These are phyloP conservation scores for Pardalotus punctatus DNA, from an alignment of 2,113 vertebrate species.

Conservation along the genomic window DNA sequence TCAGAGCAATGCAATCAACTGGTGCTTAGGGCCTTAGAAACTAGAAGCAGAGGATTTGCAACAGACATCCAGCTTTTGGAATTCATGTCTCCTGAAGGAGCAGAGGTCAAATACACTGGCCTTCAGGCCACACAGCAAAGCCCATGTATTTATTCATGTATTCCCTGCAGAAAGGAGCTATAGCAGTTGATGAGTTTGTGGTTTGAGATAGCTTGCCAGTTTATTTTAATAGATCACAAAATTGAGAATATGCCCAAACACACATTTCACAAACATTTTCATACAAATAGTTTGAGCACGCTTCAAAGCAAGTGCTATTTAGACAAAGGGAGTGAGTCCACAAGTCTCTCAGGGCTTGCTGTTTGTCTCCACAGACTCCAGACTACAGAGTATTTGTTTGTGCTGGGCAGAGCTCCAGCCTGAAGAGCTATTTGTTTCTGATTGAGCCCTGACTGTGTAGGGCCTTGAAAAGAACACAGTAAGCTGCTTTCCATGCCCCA, in stretches of 20 bases:
- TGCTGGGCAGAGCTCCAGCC: conserved; percentile 47
- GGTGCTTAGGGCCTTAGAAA: background rate
- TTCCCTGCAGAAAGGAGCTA: conserved; percentile 50
- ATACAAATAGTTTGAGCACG: conserved; percentile 46
- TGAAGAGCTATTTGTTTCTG: conserved; percentile 43
- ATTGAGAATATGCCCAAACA: conserved; percentile 62
- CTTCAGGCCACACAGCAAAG: conserved; percentile 32
- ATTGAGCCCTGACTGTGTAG: background rate
- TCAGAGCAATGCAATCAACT: background rate
- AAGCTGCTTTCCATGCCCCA: background rate
- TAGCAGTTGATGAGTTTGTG: conserved; percentile 57
- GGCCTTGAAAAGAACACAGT: background rate
- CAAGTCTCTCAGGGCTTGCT: conserved; percentile 32
- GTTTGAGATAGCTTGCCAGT: conserved; percentile 56
- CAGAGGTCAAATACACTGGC: conserved; percentile 36
- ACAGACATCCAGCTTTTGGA: conserved; percentile 27
- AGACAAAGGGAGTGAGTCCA: conserved; percentile 39
- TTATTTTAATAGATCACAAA: conserved; percentile 68
- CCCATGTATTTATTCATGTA: conserved; percentile 44
- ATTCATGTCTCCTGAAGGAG: conserved; percentile 12
- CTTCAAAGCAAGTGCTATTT: conserved; percentile 63
- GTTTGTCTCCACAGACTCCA: conserved; percentile 56
- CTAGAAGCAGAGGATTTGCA: background rate
- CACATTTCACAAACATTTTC: conserved; percentile 62
- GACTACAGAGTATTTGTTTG: conserved; percentile 53